Conservation (phyloP, 2,888 invertebrate species). For the Venusia cambrica region DNA sequence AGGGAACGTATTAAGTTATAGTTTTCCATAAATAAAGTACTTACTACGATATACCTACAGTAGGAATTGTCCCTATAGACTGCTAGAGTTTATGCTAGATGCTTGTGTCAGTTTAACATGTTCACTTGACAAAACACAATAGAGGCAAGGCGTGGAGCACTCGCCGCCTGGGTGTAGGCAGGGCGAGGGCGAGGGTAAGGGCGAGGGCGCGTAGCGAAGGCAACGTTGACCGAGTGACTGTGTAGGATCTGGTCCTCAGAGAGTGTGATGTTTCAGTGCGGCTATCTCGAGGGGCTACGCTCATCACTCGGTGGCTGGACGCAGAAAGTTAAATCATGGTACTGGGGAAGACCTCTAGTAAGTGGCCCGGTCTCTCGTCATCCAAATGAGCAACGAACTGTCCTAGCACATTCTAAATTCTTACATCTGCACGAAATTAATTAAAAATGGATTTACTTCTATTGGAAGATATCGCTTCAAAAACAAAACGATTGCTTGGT, state of each 20-base stretch:
- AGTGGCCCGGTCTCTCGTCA: slow-evolving; percentile 83
- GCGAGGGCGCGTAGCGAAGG: slow-evolving; percentile 29
- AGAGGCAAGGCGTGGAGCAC: slow-evolving; percentile 26
- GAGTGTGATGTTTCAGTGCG: slow-evolving; percentile 88
- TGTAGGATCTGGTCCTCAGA: slow-evolving; percentile 68
- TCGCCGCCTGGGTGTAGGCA: slow-evolving; percentile 7
- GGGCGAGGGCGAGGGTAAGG: slow-evolving; percentile 15
- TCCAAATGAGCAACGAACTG: slow-evolving; percentile 66
- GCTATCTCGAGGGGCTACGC: slow-evolving; percentile 96
- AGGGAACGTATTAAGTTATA: slow-evolving; percentile 14
- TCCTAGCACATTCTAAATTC: slow-evolving; percentile 76
- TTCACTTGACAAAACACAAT: slow-evolving; percentile 45
- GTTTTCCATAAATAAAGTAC: slow-evolving; percentile 17
- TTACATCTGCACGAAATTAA: slow-evolving; percentile 74
- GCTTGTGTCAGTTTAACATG: slow-evolving; percentile 55
- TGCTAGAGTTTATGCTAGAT: slow-evolving; percentile 51
- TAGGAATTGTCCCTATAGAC: slow-evolving; percentile 43
- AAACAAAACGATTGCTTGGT: slow-evolving; percentile 70
- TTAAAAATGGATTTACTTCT: slow-evolving; percentile 42
- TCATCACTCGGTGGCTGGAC: slow-evolving; percentile 97
- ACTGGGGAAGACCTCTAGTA: slow-evolving; percentile 98
- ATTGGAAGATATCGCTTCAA: slow-evolving; percentile 72
- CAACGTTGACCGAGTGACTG: slow-evolving; percentile 35
- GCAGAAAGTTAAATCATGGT: slow-evolving; percentile 98
- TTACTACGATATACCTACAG: slow-evolving; percentile 17